Evolutionary conservation across 1,140 invertebrate species (phyloP).

Genomic region (Bombus breviceps): DNA sequence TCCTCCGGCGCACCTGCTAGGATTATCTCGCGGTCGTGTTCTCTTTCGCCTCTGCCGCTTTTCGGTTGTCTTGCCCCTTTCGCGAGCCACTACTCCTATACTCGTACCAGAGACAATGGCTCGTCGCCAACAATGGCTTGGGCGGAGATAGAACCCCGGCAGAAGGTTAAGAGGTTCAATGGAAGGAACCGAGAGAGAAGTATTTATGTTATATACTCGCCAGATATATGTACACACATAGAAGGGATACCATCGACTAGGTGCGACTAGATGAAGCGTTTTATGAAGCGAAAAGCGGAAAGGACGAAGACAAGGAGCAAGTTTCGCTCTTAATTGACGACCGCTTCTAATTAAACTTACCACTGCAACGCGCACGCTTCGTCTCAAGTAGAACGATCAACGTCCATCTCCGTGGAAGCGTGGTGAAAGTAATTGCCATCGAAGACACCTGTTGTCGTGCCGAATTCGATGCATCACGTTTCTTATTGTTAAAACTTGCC

Average conservation of each 20-base stretch:
- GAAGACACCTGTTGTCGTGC: not conserved
- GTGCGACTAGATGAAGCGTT: not conserved
- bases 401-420: not conserved
- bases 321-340: too few species aligned
- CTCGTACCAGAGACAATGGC: slow-evolving; percentile 48
- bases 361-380: too few species aligned
- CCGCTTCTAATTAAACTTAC: too few species aligned
- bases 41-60: slow-evolving; percentile 10
- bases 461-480: too few species aligned
- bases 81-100: slow-evolving; percentile 21
- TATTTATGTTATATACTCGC: slow-evolving; percentile 9
- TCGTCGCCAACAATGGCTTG: slow-evolving; percentile 47
- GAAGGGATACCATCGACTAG: not conserved
- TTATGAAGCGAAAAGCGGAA: not conserved
- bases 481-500: not conserved
- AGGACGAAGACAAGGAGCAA: not conserved
- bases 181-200: not conserved
- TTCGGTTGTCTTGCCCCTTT: not conserved
- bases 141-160: not conserved
- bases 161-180: slow-evolving; percentile 23
- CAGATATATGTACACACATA: not conserved
- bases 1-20: slow-evolving; percentile 21
- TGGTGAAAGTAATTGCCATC: not conserved
- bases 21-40: slow-evolving; percentile 46
- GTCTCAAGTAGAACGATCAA: not conserved